Conservation (phyloP, 2,888 invertebrate genomes). For the Brachycybe producta region DNA sequence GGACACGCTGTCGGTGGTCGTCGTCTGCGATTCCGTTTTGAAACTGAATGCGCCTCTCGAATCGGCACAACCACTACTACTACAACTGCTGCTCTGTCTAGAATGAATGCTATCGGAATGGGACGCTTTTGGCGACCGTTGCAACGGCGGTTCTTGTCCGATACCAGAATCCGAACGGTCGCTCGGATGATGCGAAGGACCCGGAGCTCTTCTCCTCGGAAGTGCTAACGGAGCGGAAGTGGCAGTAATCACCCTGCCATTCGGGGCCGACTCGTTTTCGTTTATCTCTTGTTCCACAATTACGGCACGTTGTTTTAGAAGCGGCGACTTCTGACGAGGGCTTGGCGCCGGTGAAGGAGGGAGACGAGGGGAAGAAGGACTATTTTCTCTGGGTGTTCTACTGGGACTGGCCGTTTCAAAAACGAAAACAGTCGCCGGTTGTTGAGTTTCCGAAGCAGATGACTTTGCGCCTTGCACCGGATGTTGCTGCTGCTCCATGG, state of each 20-base stretch:
- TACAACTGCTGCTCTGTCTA: conserved; percentile 16
- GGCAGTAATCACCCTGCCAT: background rate
- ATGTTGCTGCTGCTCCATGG: too few species aligned
- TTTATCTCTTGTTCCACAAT: conserved; percentile 20
- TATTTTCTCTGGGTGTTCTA: conserved; percentile 13
- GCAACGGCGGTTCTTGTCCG: background rate
- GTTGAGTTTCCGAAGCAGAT: too few species aligned
- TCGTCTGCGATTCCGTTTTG: background rate
- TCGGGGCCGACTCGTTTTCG: background rate
- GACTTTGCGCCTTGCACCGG: too few species aligned
- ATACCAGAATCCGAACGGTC: conserved; percentile 19
- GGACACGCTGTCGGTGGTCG: conserved; percentile 12
- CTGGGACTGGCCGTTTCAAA: conserved; percentile 4
- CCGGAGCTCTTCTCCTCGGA: background rate
- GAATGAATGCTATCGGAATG: conserved; percentile 20
- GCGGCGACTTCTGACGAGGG: conserved; percentile 16
- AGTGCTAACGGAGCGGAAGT: too few species aligned
- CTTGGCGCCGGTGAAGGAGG: conserved; percentile 12
- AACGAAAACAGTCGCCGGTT: too few species aligned
- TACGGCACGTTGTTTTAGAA: conserved; percentile 23
- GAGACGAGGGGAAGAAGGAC: background rate
- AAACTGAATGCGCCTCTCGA: conserved; percentile 2
- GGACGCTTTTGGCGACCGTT: conserved; percentile 18
- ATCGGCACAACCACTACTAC: conserved; percentile 11
- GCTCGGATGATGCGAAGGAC: conserved; percentile 10